These are phyloP conservation scores for Nestor notabilis DNA, from an alignment of 2,113 vertebrate species.

Conservation along the genomic window DNA sequence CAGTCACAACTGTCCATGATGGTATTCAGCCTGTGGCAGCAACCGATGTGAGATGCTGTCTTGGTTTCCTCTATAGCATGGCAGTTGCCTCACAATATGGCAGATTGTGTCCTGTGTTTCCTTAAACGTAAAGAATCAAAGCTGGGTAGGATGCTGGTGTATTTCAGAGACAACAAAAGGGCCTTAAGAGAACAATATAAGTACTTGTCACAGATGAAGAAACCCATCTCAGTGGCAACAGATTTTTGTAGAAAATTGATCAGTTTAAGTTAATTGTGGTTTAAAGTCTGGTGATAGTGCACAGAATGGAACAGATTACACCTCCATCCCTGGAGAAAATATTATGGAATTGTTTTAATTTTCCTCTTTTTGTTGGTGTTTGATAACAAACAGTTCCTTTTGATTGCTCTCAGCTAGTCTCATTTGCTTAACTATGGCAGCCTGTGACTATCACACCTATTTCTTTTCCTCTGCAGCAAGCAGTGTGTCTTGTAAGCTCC, in stretches of 20 bases:
- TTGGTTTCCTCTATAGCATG: background rate
- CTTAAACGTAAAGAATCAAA: background rate
- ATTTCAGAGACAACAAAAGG: background rate
- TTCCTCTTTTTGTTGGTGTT: background rate
- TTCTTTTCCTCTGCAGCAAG: background rate
- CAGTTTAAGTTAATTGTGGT: background rate
- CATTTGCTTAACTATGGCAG: background rate
- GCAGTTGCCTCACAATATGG: background rate
- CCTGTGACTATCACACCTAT: background rate
- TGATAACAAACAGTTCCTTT: background rate
- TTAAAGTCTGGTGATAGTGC: background rate
- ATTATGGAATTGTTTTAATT: background rate
- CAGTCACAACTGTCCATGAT: fast-evolving
- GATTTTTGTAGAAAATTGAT: background rate
- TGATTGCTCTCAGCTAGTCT: background rate
- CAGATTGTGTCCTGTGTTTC: background rate
- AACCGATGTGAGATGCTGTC: background rate
- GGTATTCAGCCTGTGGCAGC: background rate
- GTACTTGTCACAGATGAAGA: background rate
- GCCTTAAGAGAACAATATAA: background rate
- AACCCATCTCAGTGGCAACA: background rate
- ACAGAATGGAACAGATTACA: background rate
- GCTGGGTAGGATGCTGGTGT: background rate
- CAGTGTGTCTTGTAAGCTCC: background rate
- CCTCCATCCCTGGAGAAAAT: background rate